phyloP scores from a whole-genome alignment of 2,113 vertebrate genomes.

The Dasypus novemcinctus region DNA sequence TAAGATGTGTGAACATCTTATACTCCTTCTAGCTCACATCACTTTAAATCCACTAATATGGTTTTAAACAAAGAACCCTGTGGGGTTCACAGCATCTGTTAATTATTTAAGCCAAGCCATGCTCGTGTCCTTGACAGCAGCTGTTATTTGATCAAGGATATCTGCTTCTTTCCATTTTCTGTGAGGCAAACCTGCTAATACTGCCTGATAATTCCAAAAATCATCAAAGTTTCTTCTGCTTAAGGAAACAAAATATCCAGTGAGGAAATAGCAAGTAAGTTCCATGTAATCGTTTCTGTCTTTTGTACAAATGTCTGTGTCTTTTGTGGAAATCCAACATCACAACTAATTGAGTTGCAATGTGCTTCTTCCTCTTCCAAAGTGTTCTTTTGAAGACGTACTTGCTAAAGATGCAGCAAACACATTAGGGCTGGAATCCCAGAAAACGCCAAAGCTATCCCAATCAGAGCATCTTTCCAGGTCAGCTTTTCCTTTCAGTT shows the following conservation, averaged over 20 bases:
- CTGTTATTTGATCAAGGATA: neutral
- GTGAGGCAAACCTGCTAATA: neutral
- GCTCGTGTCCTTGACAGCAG: neutral
- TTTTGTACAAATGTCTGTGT: neutral
- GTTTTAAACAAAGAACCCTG: neutral
- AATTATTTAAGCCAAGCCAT: neutral
- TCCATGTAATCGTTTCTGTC: neutral
- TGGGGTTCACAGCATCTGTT: neutral
- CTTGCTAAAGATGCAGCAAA: neutral
- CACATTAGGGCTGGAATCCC: neutral
- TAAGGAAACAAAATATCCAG: neutral
- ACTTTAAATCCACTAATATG: neutral
- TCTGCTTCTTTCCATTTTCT: neutral
- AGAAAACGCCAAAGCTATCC: neutral
- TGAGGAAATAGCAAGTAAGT: neutral
- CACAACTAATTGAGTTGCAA: neutral
- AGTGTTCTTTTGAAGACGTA: neutral
- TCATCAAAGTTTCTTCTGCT: neutral
- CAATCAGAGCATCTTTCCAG: neutral
- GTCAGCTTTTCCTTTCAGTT: neutral
- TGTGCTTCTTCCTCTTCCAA: neutral
- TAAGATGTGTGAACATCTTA: rapidly evolving
- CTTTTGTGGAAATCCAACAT: neutral
- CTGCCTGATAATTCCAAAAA: neutral
- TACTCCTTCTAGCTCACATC: neutral